Base-by-base conservation (phyloP, 2,113 vertebrate species). In the Lepisosteus osseus region DNA sequence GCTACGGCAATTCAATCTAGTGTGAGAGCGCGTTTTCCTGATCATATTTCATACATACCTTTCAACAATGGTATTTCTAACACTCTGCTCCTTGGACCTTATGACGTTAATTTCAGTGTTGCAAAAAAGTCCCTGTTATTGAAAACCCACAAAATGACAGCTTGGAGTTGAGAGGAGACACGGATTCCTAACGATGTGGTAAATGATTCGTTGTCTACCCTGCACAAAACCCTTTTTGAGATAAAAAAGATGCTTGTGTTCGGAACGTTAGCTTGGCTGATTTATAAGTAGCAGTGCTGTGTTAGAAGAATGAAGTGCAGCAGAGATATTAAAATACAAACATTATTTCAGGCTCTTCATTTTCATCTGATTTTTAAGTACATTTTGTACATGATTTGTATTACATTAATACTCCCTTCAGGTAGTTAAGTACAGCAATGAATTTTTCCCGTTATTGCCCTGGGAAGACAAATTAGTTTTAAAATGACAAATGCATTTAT, bases 81-180 rank as follows among this genome's bases (percentile, higher is more conserved):
- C 7, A 59, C 56, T 59, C 13, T 59, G 11, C 56, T 1, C 56
- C 13, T 11, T 12, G 13, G 56, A 59, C 56, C n/a, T 12, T 13
- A 59, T 59, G 56, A 12, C n/a, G 7, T 59, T 59, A n/a, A 59
- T 59, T 59, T 59, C 56, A 59, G 56, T 59, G 11, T 59, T 59
- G 56, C 13, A 59, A 59, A 4, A 59, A n/a, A 4, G 11, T 59
- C 13, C n/a, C 13, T 11, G 56, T 14, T 12, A 12, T 11, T 11
- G 13, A 3, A 59, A 59, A 59, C 4, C 3, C 56, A 59, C 56
- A 59, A 59, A 59, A 59, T 59, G 56, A 59, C 56, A 59, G 56
- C 56, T 13, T 59, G 56, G 56, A 59, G 56, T 59, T 59, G 47
- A 6, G 56, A 59, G 56, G 13, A 59, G 56, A 59, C 56, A 59